Conservation (phyloP, 2,113 vertebrate genomes). For the Heterocephalus glaber region DNA sequence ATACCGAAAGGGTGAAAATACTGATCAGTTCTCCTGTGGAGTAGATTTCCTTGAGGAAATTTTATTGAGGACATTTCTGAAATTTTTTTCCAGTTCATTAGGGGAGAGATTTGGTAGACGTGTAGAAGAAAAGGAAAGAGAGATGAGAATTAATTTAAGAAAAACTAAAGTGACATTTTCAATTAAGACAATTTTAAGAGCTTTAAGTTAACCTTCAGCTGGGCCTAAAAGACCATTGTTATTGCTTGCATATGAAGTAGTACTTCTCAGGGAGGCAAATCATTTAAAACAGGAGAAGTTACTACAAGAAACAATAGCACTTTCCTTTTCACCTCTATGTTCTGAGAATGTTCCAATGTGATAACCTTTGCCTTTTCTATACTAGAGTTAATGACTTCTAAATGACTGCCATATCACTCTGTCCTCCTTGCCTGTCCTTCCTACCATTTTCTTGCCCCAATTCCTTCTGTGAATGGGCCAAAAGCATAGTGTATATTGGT, state of each 20-base stretch:
- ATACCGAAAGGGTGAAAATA: conserved; percentile 39
- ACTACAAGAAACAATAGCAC: conserved; percentile 56
- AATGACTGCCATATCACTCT: conserved; percentile 49
- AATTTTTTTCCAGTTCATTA: conserved; percentile 27
- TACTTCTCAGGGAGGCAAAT: conserved; percentile 43
- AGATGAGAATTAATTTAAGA: conserved; percentile 41
- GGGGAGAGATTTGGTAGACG: background rate
- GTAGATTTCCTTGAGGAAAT: conserved; percentile 30
- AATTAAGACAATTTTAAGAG: conserved; percentile 51
- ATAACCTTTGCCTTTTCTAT: conserved; percentile 51
- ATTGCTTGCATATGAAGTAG: conserved; percentile 59
- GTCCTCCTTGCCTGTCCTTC: conserved; percentile 43
- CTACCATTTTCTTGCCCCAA: conserved; percentile 54
- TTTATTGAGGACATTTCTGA: conserved; percentile 16
- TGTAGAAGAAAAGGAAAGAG: background rate
- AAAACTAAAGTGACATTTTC: conserved; percentile 47
- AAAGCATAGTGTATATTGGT: background rate
- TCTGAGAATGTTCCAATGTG: conserved; percentile 51
- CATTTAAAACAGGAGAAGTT: conserved; percentile 19
- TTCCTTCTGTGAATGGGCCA: background rate
- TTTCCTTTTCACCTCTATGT: conserved; percentile 54
- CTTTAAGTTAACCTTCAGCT: background rate
- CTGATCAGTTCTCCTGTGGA: conserved; percentile 24
- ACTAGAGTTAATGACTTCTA: conserved; percentile 58
- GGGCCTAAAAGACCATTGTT: conserved; percentile 5